Evolutionary conservation across 2,888 invertebrate genomes (phyloP), one percentile per base, ranked within the genome.

Genomic region (Troides aeacus): DNA sequence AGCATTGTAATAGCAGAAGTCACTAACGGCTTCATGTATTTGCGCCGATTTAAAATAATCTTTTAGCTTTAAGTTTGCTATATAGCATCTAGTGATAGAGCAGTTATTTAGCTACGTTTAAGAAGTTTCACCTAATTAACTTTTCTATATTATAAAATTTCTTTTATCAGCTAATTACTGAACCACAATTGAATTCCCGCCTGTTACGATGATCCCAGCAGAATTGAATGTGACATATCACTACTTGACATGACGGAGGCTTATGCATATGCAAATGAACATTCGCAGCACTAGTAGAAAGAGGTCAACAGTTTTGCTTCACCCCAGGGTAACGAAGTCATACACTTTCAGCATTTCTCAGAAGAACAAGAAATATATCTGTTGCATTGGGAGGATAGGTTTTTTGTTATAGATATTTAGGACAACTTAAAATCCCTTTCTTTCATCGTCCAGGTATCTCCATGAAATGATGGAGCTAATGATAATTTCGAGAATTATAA

Each of bases 221-320:
- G 57, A 57, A n/a, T 57, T 57, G n/a, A n/a, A 57, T 57, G 57
- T 57, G n/a, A 57, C 57, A 57, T 57, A 57, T 68, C 53, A 53
- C 60, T 53, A 59, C 64, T 64, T 61, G 64, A 69, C 64, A 69
- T 64, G 64, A 59, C 18, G 59, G 39, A 42, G 61, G 30, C 64
- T 64, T 61, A 69, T 69, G 61, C 58, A 69, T 69, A 69, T 69
- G 69, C 61, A 69, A 69, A 69, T 69, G 60, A 69, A 69, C 64
- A 64, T 60, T 56, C 69, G 64, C 36, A 64, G 59, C 56, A 50
- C 64, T 17, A 42, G 56, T 53, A 61, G 30, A 69, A 69, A 57
- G 61, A 50, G 68, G 68, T 68, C 68, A 68, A 68, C 68, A 39
- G 59, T 64, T 63, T 53, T 64, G 59, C 68, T 59, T 59, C 58